Conservation (phyloP, 2,113 vertebrate species). For the Phalacrocorax aristotelis region DNA sequence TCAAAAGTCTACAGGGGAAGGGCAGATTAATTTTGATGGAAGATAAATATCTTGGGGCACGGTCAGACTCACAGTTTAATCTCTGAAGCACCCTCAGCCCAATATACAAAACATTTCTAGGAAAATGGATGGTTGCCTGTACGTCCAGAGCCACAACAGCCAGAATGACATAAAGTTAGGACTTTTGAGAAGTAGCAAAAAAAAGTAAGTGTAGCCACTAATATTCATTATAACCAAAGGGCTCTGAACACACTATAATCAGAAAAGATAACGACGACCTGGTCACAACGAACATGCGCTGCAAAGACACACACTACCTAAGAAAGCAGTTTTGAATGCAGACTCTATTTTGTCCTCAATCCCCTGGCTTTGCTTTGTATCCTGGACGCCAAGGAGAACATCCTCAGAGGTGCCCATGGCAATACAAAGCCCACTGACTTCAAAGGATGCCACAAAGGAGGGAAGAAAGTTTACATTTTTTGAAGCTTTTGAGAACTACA, state of each 20-base stretch:
- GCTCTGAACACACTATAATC: neutral
- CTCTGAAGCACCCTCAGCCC: neutral
- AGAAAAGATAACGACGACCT: neutral
- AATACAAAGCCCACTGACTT: neutral
- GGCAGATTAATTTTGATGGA: neutral
- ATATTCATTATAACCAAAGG: neutral
- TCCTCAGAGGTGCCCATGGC: neutral
- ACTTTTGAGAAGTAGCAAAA: neutral
- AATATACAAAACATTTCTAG: neutral
- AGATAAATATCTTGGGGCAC: slow-evolving; percentile 4
- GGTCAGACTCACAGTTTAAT: neutral
- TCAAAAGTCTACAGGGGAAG: neutral
- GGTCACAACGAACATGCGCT: neutral
- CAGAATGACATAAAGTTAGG: neutral
- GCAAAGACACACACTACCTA: neutral
- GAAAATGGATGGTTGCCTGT: neutral
- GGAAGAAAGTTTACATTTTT: neutral
- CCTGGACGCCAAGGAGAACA: neutral
- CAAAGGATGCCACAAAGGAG: neutral
- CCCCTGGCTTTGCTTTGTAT: neutral
- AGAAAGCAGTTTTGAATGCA: neutral
- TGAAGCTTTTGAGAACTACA: neutral
- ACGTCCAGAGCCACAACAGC: neutral
- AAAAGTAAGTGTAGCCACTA: neutral
- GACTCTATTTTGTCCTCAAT: neutral